Evolutionary conservation across 2,888 invertebrate genomes (phyloP), one percentile per base, ranked within the genome.

Genomic region (Anarsia innoxiella): DNA sequence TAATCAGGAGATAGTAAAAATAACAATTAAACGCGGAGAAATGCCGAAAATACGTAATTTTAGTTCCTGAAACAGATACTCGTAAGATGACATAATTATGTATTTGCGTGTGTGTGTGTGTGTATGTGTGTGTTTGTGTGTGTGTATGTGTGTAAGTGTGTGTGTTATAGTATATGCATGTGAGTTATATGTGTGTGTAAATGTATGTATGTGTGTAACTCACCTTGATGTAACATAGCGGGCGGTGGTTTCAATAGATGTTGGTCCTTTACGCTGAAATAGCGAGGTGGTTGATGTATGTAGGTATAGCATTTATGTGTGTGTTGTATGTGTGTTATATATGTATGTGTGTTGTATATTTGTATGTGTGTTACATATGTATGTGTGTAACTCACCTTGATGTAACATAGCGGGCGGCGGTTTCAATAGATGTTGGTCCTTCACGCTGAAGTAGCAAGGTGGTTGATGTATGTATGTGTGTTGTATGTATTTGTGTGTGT

Each of bases 171-270:
- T n/a, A n/a, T n/a, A n/a, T n/a, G n/a, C n/a, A n/a, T n/a, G n/a
- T n/a, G n/a, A n/a, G 92, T 61, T 93, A 93, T n/a, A n/a, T n/a
- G n/a, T n/a, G n/a, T n/a, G 9, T 10, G 8, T n/a, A n/a, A n/a
- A 31, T 31, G 33, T 29, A 12, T 3, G 2, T 23, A 23, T 23
- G 6, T 9, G 11, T 15, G 6, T 26, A 1, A 27, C 44, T 40
- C 65, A 91, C 92, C 91, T 48, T 92, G 92, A 0, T 59, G 65
- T 61, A 92, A 93, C 41, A 96, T 90, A 9, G 94, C 93, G 40
- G 92, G 91, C 0, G 96, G 97, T n/a, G 96, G 96, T 69, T 96
- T 96, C 39, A 98, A 82, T 46, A 97, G 84, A 71, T 97, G 95
- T 56, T 96, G 96, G 80, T 97, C 96, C 65, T 96, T 96, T 42